Base-by-base conservation (phyloP, 2,888 invertebrate genomes). In the Clostera curtula region DNA sequence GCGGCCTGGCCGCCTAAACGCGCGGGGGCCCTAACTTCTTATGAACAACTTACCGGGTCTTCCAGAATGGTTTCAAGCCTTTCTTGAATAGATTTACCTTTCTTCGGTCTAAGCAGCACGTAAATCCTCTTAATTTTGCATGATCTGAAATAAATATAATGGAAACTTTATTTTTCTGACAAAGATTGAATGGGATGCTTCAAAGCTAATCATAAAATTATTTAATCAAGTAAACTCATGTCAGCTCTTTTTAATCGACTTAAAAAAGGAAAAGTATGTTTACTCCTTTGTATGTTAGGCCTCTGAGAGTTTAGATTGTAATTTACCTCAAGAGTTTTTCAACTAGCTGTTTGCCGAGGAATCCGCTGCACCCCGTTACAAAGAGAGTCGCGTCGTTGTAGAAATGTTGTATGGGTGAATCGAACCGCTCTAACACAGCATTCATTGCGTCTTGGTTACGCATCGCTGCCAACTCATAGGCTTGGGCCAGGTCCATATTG, bases 341-440 rank as follows among this genome's bases (percentile, higher is more conserved):
- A 2, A 45, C 15, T n/a, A 45, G 34, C 29, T 49, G 49, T 21
- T 79, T 80, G 12, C 79, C 80, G 4, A 79, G 51, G 55, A 94
- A 95, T 3, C 95, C 95, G 0, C 93, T 92, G 1, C 88, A 90
- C 1, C 95, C 95, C 0, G 95, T 95, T 24, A 95, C 75, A 21
- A 95, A 83, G 8, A 95, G 72, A 12, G 74, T 63, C 39, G 86
- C 82, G 1, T 71, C 76, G 0, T 64, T 48, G 53, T 86, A 88
- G 74, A 85, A 88, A 39, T 85, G 73, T 2, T 74, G 49, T 6
- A 87, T 77, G 0, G 57, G 34, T 0, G 63, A 67, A 12, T 56
- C 35, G 70, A n/a, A n/a, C n/a, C n/a, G n/a, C n/a, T n/a, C n/a
- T n/a, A n/a, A n/a, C n/a, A n/a, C n/a, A n/a, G n/a, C n/a, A n/a